Percentiles rank a stretch among this genome's conserved stretches.
These are phyloP conservation scores for Leptarthrus brevirostris DNA, from an alignment of 2,888 invertebrate species.

Conservation along the genomic window DNA sequence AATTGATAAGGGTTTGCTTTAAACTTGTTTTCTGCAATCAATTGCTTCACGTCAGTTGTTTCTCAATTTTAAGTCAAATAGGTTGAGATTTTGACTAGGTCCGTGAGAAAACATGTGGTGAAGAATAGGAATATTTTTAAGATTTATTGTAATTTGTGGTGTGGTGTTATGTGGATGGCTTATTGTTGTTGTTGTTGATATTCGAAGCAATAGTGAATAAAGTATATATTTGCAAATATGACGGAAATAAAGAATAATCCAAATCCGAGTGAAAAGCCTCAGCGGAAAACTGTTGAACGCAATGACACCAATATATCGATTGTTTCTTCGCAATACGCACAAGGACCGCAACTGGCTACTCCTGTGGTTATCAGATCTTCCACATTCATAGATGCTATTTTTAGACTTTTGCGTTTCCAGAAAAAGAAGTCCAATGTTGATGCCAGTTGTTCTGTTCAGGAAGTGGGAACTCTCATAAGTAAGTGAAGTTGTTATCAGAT, in stretches of 20 bases:
- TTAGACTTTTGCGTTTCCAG: slow-evolving; percentile 40
- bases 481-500: slow-evolving; percentile 20
- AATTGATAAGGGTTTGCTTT: slow-evolving; percentile 46
- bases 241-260: slow-evolving; percentile 21
- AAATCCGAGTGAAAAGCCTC: background rate
- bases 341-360: slow-evolving; percentile 33
- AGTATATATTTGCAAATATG: too few relatives aligned
- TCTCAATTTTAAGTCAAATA: slow-evolving; percentile 27
- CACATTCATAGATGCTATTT: slow-evolving; percentile 41
- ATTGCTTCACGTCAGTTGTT: slow-evolving; percentile 40
- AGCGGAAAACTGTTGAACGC: background rate
- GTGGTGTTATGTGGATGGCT: background rate
- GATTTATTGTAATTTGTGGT: slow-evolving; percentile 10
- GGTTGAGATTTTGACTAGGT: slow-evolving; percentile 2
- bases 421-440: slow-evolving; percentile 44
- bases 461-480: slow-evolving; percentile 52
- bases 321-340: background rate
- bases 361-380: slow-evolving; percentile 45
- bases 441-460: slow-evolving; percentile 35
- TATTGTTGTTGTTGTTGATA: background rate
- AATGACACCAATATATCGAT: background rate
- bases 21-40: slow-evolving; percentile 27
- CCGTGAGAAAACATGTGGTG: slow-evolving; percentile 15
- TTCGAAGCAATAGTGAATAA: background rate
- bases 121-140: background rate